A percentile compares a stretch with the other conserved stretches of the same genome.
phyloP scores from a whole-genome alignment of 1,140 invertebrate species.

The Ceratosolen fusciceps region DNA sequence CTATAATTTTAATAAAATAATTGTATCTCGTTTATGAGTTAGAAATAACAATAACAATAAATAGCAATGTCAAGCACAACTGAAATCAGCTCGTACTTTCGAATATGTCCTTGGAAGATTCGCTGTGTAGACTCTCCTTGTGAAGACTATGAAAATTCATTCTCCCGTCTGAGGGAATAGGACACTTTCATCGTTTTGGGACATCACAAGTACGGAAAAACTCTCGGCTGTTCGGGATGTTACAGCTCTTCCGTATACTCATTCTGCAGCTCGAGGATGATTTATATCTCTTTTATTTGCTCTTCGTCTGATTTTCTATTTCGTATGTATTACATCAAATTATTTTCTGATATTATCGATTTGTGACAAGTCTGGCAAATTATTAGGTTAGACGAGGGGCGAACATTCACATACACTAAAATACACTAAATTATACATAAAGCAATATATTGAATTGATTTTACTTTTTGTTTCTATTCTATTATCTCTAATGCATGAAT shows the following conservation, averaged over 20 bases:
- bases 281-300: neutral
- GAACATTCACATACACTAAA: no score
- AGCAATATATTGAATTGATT: no score
- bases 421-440: no score
- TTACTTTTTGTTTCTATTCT: no score
- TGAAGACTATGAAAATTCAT: slow-evolving; percentile 17
- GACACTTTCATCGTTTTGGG: slow-evolving; percentile 28
- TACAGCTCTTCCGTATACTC: slow-evolving; percentile 13
- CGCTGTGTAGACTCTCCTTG: neutral
- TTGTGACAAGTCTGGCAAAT: neutral
- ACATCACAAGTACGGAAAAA: neutral
- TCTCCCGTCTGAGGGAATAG: neutral
- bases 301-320: slow-evolving; percentile 8
- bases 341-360: neutral
- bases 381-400: neutral
- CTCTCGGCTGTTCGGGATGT: neutral
- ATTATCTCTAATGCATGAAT: no score
- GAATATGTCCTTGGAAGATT: slow-evolving; percentile 24
- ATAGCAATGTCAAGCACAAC: neutral
- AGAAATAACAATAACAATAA: no score
- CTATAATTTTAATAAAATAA: neutral
- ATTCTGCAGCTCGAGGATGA: neutral
- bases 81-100: slow-evolving; percentile 17
- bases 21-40: neutral
- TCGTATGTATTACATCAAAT: neutral